Evolutionary conservation across 2,797 vertebrate genomes (phyloP).

Genomic region (Eutrigla gurnardus): DNA sequence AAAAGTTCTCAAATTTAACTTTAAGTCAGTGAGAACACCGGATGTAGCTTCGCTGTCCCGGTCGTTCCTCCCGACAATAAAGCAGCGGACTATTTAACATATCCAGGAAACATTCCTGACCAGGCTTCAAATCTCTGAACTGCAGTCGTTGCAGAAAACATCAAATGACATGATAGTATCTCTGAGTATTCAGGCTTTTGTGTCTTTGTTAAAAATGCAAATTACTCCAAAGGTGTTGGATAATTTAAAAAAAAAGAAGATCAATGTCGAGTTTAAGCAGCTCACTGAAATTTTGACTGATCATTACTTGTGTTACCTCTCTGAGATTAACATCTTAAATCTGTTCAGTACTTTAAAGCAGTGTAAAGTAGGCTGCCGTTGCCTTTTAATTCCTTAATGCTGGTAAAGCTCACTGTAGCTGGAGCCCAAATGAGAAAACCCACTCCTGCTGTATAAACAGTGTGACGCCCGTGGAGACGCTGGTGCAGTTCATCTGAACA

Average conservation of each 20-base stretch:
- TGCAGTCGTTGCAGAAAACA: neutral
- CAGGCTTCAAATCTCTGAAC: constrained; percentile 10
- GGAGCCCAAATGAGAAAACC: constrained; percentile 66
- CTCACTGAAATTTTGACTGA: constrained; percentile 52
- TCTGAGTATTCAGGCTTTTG: constrained; percentile 9
- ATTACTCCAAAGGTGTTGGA: constrained; percentile 12
- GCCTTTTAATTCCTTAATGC: constrained; percentile 77
- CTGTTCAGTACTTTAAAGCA: constrained; percentile 67
- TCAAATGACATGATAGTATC: neutral
- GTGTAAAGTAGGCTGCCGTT: constrained; percentile 65
- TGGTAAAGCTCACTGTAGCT: constrained; percentile 64
- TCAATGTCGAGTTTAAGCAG: constrained; percentile 36
- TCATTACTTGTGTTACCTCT: constrained; percentile 44
- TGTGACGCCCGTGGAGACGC: constrained; percentile 50
- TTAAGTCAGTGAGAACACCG: constrained; percentile 7
- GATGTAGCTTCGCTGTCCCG: constrained; percentile 11
- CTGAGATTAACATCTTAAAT: constrained; percentile 76
- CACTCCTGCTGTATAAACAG: constrained; percentile 39
- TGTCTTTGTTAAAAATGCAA: constrained; percentile 16
- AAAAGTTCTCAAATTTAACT: constrained; percentile 49
- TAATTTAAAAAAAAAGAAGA: constrained; percentile 8
- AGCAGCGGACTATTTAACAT: constrained; percentile 50
- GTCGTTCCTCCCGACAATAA: constrained; percentile 40
- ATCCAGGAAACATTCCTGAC: constrained; percentile 26
- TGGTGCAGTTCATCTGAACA: constrained; percentile 56